phyloP scores from a whole-genome alignment of 2,797 vertebrate genomes.

The Lateolabrax maculatus region DNA sequence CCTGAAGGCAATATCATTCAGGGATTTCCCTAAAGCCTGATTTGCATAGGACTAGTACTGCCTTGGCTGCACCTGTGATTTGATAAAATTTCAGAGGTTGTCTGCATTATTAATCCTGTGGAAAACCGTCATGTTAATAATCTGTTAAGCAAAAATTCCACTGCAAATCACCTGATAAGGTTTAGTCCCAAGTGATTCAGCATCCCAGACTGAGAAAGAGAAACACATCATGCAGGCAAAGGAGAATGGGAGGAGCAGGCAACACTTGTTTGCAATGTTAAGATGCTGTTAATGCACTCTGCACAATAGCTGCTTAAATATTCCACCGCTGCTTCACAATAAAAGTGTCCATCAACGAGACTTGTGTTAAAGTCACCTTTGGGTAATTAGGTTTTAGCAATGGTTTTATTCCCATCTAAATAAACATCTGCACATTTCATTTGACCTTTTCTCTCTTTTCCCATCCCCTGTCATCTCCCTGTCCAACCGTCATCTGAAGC shows the following conservation, averaged over 20 bases:
- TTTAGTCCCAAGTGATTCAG: not conserved
- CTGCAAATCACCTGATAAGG: not conserved
- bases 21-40: constrained; percentile 44
- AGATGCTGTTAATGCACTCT: constrained; percentile 6
- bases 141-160: not conserved
- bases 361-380: not conserved
- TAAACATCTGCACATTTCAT: not conserved
- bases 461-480: not conserved
- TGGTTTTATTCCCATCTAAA: not conserved
- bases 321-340: not conserved
- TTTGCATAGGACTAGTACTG: constrained; percentile 47
- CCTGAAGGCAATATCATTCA: constrained; percentile 60
- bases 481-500: not conserved
- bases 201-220: not conserved
- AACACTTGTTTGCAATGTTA: not conserved
- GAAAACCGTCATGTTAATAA: constrained; percentile 35
- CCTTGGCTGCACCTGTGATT: constrained; percentile 42
- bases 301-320: not conserved
- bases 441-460: not conserved
- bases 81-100: constrained; percentile 31
- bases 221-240: not conserved
- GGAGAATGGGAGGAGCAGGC: not conserved
- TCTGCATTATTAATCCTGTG: constrained; percentile 41
- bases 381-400: not conserved
- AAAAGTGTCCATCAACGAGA: not conserved